Conservation (phyloP, 2,888 invertebrate genomes). For the Cheilosia variabilis region DNA sequence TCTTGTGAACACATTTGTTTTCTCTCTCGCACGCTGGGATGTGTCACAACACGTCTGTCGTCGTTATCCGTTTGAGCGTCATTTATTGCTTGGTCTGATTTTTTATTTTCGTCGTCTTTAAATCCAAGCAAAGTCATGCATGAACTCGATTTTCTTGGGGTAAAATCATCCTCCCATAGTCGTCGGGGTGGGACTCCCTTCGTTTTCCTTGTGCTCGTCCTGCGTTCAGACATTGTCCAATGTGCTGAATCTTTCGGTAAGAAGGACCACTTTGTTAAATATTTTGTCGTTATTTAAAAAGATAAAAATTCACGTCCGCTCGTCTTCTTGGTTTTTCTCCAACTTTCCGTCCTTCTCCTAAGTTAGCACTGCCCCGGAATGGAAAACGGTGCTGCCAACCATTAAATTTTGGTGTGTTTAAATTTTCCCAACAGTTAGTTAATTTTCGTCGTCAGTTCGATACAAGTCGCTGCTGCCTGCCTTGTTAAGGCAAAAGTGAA, state of each 20-base stretch:
- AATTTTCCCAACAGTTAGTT: too few relatives aligned
- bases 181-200: not conserved
- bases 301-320: too few relatives aligned
- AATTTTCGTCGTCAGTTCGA: too few relatives aligned
- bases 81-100: not conserved
- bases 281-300: too few relatives aligned
- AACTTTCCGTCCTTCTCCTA: too few relatives aligned
- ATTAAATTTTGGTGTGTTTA: too few relatives aligned
- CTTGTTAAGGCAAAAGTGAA: too few relatives aligned
- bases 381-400: too few relatives aligned
- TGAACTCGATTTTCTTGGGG: not conserved
- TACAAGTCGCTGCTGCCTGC: too few relatives aligned
- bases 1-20: not conserved
- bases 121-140: constrained; percentile 1
- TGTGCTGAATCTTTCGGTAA: not conserved
- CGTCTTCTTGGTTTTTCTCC: too few relatives aligned
- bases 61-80: not conserved
- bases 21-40: not conserved
- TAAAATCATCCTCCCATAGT: not conserved
- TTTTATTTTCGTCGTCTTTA: not conserved
- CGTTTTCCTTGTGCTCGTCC: not conserved
- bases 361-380: too few relatives aligned
- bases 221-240: not conserved
- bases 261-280: constrained; percentile 1
- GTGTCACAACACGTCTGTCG: too few relatives aligned